A percentile compares a stretch with the other conserved stretches of the same genome.
Conservation (phyloP, 2,888 invertebrate species). For the Lumbricus terrestris region DNA sequence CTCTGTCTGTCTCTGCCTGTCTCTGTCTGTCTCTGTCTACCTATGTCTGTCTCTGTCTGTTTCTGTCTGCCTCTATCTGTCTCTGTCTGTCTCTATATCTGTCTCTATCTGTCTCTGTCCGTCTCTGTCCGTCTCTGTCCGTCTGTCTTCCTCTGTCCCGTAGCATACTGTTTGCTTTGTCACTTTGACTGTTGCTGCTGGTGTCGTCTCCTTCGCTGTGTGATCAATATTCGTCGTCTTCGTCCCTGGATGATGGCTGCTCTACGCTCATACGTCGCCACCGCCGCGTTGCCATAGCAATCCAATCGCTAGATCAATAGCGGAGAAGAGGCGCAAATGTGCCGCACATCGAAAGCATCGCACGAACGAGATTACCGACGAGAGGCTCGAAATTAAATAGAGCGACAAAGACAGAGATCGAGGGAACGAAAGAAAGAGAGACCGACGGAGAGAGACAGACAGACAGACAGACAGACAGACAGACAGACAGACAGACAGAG, state of each 20-base stretch:
- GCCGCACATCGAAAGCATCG: slow-evolving; percentile 3
- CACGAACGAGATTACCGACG: not conserved
- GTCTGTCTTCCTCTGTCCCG: not conserved
- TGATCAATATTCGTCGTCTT: not conserved
- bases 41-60: not conserved
- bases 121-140: not conserved
- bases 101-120: not conserved
- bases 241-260: slow-evolving; percentile 11
- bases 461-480: too few species aligned
- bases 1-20: not conserved
- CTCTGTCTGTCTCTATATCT: not conserved
- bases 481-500: too few species aligned
- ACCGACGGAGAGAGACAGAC: not conserved
- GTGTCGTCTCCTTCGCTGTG: not conserved
- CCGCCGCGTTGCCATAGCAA: slow-evolving; percentile 12
- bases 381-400: not conserved
- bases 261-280: not conserved
- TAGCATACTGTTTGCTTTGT: not conserved
- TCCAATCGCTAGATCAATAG: slow-evolving; percentile 5
- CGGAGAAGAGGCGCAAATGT: not conserved
- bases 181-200: not conserved
- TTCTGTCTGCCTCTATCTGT: not conserved
- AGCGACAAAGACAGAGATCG: not conserved
- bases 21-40: not conserved
- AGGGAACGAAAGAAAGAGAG: not conserved